Conservation (phyloP, 2,888 invertebrate genomes). For the Netelia virgata region DNA sequence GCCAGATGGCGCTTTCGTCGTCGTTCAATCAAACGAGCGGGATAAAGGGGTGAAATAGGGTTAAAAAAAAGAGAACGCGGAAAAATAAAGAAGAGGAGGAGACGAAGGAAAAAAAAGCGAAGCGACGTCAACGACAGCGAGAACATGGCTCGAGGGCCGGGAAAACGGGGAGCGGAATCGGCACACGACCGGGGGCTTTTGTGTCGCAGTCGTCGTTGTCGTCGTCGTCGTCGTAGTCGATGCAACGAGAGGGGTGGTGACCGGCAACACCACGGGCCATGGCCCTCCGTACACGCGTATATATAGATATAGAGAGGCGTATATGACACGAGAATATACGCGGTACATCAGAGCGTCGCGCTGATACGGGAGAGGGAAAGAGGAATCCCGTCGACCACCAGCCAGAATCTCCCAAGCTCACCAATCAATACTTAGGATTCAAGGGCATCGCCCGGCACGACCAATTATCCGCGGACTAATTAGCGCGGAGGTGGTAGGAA, state of each 20-base stretch:
- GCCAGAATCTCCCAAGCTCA: conserved; percentile 81
- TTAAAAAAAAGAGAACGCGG: conserved; percentile 50
- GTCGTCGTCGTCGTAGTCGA: conserved; percentile 63
- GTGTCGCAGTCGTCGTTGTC: conserved; percentile 57
- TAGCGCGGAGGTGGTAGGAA: conserved; percentile 70
- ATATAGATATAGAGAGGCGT: conserved; percentile 3
- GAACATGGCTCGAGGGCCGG: conserved; percentile 55
- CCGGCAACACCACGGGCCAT: conserved; percentile 39
- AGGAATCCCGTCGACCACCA: conserved; percentile 72
- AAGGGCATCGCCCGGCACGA: conserved; percentile 85
- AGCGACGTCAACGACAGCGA: conserved; percentile 67
- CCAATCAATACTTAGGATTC: conserved; percentile 85
- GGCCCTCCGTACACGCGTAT: conserved; percentile 11
- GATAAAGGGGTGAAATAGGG: conserved; percentile 63
- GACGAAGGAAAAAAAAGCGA: conserved; percentile 12
- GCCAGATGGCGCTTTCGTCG: conserved; percentile 59
- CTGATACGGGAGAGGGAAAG: conserved; percentile 78
- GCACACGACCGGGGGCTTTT: conserved; percentile 69
- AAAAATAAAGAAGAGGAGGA: conserved; percentile 20
- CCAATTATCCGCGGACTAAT: conserved; percentile 84
- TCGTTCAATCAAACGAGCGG: conserved; percentile 62
- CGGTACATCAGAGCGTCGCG: conserved; percentile 65
- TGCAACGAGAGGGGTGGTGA: conserved; percentile 62
- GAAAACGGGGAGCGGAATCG: conserved; percentile 66
- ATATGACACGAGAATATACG: conserved; percentile 42